Conservation (phyloP, 2,888 invertebrate species). For the Halocaridina rubra region DNA sequence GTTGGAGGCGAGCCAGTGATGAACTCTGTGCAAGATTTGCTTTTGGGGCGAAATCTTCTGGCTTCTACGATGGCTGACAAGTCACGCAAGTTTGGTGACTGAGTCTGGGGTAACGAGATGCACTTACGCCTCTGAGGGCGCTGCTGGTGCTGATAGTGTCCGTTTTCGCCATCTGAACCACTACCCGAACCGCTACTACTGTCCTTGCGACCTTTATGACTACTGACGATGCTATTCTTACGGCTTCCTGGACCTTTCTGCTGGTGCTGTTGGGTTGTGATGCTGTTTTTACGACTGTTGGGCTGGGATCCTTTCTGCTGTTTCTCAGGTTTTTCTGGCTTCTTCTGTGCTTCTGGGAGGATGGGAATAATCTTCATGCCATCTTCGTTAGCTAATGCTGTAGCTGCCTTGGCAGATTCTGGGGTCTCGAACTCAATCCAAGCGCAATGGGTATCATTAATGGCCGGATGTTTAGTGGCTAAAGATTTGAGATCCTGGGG, state of each 20-base stretch:
- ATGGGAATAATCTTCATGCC: constrained; percentile 59
- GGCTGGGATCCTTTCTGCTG: constrained; percentile 35
- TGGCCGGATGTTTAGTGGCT: constrained; percentile 88
- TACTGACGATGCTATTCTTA: constrained; percentile 28
- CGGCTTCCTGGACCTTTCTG: constrained; percentile 8
- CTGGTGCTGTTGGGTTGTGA: not conserved
- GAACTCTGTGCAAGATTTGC: constrained; percentile 61
- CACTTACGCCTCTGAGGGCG: constrained; percentile 35
- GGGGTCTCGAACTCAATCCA: constrained; percentile 91
- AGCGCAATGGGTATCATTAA: constrained; percentile 81
- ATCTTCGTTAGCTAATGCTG: constrained; percentile 69
- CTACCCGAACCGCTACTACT: not conserved
- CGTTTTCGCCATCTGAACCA: constrained; percentile 5
- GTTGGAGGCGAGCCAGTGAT: constrained; percentile 45
- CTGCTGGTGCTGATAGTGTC: not conserved
- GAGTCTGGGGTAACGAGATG: constrained; percentile 52
- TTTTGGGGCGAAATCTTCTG: constrained; percentile 57
- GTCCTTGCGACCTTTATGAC: constrained; percentile 39
- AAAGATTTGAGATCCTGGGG: constrained; percentile 92
- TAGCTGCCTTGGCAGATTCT: constrained; percentile 85
- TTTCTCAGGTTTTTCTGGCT: constrained; percentile 36
- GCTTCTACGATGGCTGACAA: constrained; percentile 47
- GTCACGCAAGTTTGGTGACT: constrained; percentile 53
- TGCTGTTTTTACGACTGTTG: constrained; percentile 55
- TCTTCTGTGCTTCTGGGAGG: constrained; percentile 61